Evolutionary conservation across 2,888 invertebrate species (phyloP).

Genomic region (Cyrtodaria siliqua): DNA sequence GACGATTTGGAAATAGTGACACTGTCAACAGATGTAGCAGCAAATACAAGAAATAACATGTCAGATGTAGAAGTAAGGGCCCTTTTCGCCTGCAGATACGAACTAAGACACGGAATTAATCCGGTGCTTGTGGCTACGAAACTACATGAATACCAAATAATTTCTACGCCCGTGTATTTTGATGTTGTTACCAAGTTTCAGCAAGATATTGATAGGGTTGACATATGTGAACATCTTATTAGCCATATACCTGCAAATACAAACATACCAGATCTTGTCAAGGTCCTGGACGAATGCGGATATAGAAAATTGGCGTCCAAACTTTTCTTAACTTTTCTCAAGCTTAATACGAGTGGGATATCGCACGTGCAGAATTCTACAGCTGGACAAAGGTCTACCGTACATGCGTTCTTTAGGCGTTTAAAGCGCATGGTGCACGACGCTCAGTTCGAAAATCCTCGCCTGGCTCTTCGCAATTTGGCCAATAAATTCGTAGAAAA

Average conservation of each 20-base stretch:
- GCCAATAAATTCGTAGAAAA: constrained; percentile 24
- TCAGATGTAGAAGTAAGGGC: not conserved
- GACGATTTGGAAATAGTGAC: too few species aligned
- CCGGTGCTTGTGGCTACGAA: not conserved
- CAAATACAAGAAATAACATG: not conserved
- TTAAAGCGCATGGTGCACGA: constrained; percentile 49
- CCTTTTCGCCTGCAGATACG: not conserved
- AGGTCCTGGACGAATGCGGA: constrained; percentile 18
- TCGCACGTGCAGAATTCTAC: constrained; percentile 5
- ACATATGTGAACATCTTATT: constrained; percentile 3
- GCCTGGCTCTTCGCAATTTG: constrained; percentile 37
- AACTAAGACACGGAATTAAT: not conserved
- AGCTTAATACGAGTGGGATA: not conserved
- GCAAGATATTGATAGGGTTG: not conserved
- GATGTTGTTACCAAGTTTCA: not conserved
- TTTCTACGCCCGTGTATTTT: not conserved
- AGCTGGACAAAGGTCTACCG: constrained; percentile 9
- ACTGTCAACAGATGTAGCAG: too few species aligned
- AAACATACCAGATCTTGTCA: not conserved
- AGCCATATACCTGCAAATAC: not conserved
- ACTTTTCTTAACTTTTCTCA: constrained; percentile 10
- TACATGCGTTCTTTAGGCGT: constrained; percentile 31
- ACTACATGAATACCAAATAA: not conserved
- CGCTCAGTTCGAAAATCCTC: constrained; percentile 44
- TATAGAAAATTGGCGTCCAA: constrained; percentile 17